phyloP scores from a whole-genome alignment of 2,888 invertebrate genomes.

The Biston stratarius region DNA sequence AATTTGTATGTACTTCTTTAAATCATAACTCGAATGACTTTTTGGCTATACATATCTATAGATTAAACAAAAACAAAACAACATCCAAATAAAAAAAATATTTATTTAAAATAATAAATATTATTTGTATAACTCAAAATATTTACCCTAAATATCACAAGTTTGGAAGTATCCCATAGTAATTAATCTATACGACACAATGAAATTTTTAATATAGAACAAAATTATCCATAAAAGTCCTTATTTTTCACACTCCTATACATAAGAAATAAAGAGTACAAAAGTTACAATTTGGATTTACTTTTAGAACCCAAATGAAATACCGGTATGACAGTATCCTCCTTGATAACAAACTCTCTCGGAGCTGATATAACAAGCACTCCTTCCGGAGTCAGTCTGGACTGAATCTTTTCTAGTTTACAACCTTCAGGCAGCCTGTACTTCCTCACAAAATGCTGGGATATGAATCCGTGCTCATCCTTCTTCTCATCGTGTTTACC shows the following conservation, averaged over 20 bases:
- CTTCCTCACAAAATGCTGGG: slow-evolving; percentile 66
- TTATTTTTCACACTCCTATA: no score
- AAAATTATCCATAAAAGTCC: background rate
- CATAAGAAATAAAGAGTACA: no score
- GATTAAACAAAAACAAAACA: no score
- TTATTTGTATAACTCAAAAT: no score
- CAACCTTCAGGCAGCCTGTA: slow-evolving; percentile 67
- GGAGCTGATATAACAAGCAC: slow-evolving; percentile 62
- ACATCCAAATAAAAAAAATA: no score
- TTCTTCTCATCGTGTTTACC: slow-evolving; percentile 72
- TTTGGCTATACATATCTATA: no score
- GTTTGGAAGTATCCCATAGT: no score
- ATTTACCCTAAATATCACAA: background rate
- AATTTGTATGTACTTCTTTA: no score
- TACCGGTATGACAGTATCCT: slow-evolving; percentile 70
- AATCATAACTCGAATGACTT: no score
- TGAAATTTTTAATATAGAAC: background rate
- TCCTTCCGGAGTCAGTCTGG: slow-evolving; percentile 65
- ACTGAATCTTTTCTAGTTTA: slow-evolving; percentile 59
- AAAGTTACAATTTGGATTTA: slow-evolving; percentile 63
- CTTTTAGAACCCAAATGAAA: slow-evolving; percentile 54
- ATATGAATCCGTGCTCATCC: slow-evolving; percentile 67
- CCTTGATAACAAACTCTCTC: slow-evolving; percentile 52
- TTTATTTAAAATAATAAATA: no score
- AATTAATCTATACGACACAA: background rate